phyloP scores from a whole-genome alignment of 2,113 vertebrate species.

The Nasalis larvatus region DNA sequence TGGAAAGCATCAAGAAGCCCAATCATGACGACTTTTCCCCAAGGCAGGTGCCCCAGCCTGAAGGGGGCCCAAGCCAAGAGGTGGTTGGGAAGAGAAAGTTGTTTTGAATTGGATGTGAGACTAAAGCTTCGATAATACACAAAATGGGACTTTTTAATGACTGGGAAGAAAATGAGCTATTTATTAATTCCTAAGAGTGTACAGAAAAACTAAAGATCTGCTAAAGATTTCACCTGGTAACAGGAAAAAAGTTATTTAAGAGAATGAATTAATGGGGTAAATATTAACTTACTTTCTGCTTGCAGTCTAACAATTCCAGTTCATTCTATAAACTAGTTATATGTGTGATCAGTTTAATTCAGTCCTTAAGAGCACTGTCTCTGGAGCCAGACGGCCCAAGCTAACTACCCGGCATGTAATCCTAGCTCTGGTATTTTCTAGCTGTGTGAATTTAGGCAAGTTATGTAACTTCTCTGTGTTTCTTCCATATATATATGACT shows the following conservation, averaged over 20 bases:
- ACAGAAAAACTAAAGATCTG: background rate
- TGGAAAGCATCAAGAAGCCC: background rate
- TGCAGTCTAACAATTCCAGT: background rate
- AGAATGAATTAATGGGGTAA: background rate
- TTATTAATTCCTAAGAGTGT: background rate
- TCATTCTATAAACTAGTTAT: background rate
- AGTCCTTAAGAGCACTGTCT: background rate
- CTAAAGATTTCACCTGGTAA: conserved; percentile 13
- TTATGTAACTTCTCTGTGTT: background rate
- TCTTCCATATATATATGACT: background rate
- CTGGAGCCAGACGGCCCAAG: background rate
- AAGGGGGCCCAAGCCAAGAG: background rate
- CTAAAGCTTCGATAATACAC: background rate
- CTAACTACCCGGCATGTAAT: background rate
- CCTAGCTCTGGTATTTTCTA: background rate
- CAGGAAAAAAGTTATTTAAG: background rate
- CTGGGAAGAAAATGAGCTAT: background rate
- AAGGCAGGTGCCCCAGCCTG: background rate
- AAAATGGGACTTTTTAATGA: background rate
- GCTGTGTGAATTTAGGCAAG: background rate
- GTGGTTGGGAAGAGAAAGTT: background rate
- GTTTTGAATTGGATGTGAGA: background rate
- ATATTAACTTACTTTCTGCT: conserved; percentile 28
- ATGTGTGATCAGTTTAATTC: background rate
- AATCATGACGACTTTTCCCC: too few relatives aligned